Percentiles rank a stretch among this genome's conserved stretches.
phyloP scores from a whole-genome alignment of 2,888 invertebrate genomes.

The Ephialtes manifestator region DNA sequence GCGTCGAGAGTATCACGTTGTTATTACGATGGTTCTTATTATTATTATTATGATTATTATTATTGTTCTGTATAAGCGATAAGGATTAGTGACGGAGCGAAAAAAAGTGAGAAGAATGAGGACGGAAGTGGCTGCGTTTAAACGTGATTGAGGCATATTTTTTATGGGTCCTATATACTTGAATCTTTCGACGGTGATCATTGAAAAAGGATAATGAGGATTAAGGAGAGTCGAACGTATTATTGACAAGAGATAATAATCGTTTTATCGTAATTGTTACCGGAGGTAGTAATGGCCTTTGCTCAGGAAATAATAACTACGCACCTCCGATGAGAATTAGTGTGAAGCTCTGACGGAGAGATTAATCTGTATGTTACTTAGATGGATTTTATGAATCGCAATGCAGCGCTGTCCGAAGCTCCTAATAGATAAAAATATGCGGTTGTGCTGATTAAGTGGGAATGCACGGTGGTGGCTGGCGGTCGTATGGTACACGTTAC shows the following conservation, averaged over 20 bases:
- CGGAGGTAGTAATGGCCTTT: slow-evolving; percentile 66
- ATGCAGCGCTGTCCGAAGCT: slow-evolving; percentile 33
- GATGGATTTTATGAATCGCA: slow-evolving; percentile 52
- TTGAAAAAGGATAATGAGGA: slow-evolving; percentile 1
- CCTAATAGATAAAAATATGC: slow-evolving; percentile 14
- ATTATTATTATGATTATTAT: slow-evolving; percentile 63
- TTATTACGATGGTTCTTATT: slow-evolving; percentile 79
- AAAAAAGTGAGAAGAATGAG: slow-evolving; percentile 29
- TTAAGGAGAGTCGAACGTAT: slow-evolving; percentile 32
- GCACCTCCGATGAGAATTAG: slow-evolving; percentile 60
- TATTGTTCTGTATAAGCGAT: slow-evolving; percentile 75
- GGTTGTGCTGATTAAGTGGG: slow-evolving; percentile 17
- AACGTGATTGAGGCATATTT: slow-evolving; percentile 65
- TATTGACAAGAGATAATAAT: slow-evolving; percentile 58
- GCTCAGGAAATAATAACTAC: slow-evolving; percentile 64
- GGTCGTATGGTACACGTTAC: slow-evolving; percentile 50
- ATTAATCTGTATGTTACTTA: slow-evolving; percentile 51
- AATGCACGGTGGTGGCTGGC: slow-evolving; percentile 30
- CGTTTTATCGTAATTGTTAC: slow-evolving; percentile 60
- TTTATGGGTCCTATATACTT: slow-evolving; percentile 65
- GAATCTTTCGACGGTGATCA: slow-evolving; percentile 53
- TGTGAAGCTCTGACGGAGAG: slow-evolving; percentile 36
- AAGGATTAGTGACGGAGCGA: slow-evolving; percentile 60
- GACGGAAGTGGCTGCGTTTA: slow-evolving; percentile 50
- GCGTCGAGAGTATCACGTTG: slow-evolving; percentile 71